Conservation (phyloP, 2,797 vertebrate genomes). For the Agapornis canus region DNA sequence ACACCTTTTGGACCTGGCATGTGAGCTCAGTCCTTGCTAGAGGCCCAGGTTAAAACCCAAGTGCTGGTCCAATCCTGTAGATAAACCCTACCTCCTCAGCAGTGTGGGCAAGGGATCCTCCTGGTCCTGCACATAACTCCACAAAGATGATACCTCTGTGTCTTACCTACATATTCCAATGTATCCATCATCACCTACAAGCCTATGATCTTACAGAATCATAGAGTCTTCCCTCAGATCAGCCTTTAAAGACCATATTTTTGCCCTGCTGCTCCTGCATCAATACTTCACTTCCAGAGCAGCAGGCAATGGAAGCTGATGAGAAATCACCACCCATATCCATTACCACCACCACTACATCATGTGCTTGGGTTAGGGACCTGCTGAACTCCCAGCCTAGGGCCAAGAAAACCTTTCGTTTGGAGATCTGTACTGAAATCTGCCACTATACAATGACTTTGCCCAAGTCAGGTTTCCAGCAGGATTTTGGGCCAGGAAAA, state of each 20-base stretch:
- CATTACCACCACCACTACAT: neutral
- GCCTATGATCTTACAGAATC: neutral
- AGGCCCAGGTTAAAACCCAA: neutral
- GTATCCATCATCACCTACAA: neutral
- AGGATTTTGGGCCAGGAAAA: neutral
- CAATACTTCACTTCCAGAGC: neutral
- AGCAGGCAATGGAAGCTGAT: neutral
- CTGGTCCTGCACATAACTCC: neutral
- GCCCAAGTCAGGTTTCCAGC: neutral
- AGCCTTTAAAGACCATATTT: neutral
- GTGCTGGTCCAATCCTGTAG: neutral
- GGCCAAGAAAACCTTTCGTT: neutral
- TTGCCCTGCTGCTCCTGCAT: neutral
- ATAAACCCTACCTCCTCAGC: neutral
- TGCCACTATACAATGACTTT: neutral
- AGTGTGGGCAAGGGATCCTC: neutral
- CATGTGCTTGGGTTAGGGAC: rapidly evolving
- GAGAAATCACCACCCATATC: neutral
- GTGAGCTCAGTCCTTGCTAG: neutral
- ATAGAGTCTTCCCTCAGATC: neutral
- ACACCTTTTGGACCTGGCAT: neutral
- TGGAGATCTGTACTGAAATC: neutral
- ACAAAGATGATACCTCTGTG: neutral
- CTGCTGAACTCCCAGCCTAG: neutral
- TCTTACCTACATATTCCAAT: neutral